Evolutionary conservation across 2,113 vertebrate species (phyloP).

Genomic region (Gymnarchus niloticus): DNA sequence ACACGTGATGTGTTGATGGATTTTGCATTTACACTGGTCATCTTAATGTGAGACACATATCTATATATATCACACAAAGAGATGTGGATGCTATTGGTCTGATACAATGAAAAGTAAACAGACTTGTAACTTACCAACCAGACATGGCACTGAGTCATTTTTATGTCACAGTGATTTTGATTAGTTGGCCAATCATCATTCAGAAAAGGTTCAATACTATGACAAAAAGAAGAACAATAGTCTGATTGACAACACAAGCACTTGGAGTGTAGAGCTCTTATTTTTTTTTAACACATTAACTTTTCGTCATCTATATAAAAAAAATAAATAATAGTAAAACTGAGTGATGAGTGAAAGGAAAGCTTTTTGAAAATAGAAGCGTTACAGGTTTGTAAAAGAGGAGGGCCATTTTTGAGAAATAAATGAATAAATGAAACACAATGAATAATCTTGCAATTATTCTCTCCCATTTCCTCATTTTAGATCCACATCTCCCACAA

Average conservation of each 20-base stretch:
- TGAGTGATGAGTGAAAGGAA: constrained; percentile 14
- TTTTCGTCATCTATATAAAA: constrained; percentile 24
- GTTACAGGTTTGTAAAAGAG: not conserved
- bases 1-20: constrained; percentile 28
- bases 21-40: constrained; percentile 48
- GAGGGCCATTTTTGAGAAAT: constrained; percentile 26
- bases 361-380: not conserved
- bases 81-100: constrained; percentile 43
- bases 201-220: constrained; percentile 39
- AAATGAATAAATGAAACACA: constrained; percentile 45
- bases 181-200: constrained; percentile 36
- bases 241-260: constrained; percentile 45
- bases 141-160: constrained; percentile 16
- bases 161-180: constrained; percentile 2
- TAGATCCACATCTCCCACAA: constrained; percentile 37
- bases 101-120: constrained; percentile 28
- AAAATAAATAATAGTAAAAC: constrained; percentile 12
- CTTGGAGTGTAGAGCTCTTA: constrained; percentile 41
- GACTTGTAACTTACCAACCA: constrained; percentile 19
- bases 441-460: constrained; percentile 1
- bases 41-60: constrained; percentile 47
- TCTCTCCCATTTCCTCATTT: constrained; percentile 28
- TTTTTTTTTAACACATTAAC: constrained; percentile 18
- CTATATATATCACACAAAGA: constrained; percentile 39
- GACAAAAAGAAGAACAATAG: constrained; percentile 32